A percentile compares a stretch with the other conserved stretches of the same genome.
phyloP scores from a whole-genome alignment of 2,888 invertebrate genomes.

The Perizoma flavofasciatum region DNA sequence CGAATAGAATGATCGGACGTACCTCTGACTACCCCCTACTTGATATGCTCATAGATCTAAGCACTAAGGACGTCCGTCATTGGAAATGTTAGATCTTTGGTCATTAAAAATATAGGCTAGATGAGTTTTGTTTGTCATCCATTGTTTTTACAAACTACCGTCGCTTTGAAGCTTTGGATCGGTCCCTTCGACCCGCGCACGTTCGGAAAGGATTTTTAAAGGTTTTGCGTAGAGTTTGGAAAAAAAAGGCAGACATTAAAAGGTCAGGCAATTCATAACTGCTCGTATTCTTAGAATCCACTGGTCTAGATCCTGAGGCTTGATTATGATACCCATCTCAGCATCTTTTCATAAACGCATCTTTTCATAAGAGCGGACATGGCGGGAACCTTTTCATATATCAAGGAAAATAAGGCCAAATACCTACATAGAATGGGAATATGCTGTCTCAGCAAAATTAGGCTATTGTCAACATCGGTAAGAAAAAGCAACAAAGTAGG shows the following conservation, averaged over 20 bases:
- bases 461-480: too few species aligned
- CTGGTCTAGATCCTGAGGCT: slow-evolving; percentile 31
- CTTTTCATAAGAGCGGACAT: slow-evolving; percentile 23
- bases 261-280: slow-evolving; percentile 1
- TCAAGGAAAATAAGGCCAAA: slow-evolving; percentile 6
- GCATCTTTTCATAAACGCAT: slow-evolving; percentile 30
- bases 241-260: neutral
- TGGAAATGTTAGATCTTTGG: too few species aligned
- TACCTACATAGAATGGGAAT: neutral
- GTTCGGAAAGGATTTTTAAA: neutral
- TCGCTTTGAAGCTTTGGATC: too few species aligned
- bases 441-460: neutral
- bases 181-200: too few species aligned
- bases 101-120: too few species aligned
- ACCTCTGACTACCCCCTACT: too few species aligned
- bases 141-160: too few species aligned
- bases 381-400: slow-evolving; percentile 11
- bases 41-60: too few species aligned
- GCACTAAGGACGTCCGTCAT: too few species aligned
- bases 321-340: slow-evolving; percentile 29
- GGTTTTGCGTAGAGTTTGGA: neutral
- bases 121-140: too few species aligned
- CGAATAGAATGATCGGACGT: too few species aligned
- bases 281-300: slow-evolving; percentile 6
- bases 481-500: too few species aligned